phyloP scores from a whole-genome alignment of 2,888 invertebrate species.

The Gastrophysa polygoni region DNA sequence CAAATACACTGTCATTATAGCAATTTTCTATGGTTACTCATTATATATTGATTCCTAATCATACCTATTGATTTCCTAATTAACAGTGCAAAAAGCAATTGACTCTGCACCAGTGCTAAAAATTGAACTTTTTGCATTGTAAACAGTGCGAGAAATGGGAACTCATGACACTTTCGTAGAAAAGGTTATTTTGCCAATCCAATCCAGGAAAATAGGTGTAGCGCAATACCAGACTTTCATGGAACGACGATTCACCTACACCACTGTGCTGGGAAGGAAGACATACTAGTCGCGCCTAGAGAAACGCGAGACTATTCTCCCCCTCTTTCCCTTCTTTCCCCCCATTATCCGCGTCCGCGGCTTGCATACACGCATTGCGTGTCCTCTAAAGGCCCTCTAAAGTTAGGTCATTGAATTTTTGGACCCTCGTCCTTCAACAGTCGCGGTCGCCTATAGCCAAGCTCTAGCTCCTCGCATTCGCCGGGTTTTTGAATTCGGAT shows the following conservation, averaged over 20 bases:
- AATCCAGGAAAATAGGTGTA: no score
- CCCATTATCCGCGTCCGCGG: conserved; percentile 30
- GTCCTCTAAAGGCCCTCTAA: conserved; percentile 61
- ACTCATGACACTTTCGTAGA: no score
- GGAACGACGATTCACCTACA: neutral
- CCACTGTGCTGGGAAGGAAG: conserved; percentile 5
- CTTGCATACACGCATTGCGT: conserved; percentile 54
- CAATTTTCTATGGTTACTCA: no score
- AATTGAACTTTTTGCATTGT: no score
- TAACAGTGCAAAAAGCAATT: no score
- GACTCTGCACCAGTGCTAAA: no score
- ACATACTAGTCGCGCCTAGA: conserved; percentile 32
- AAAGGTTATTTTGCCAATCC: no score
- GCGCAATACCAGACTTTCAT: no score
- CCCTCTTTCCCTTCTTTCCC: conserved; percentile 17
- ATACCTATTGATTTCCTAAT: no score
- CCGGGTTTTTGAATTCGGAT: conserved; percentile 26
- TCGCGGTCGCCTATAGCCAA: conserved; percentile 47
- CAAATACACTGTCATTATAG: no score
- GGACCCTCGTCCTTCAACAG: conserved; percentile 59
- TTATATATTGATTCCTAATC: no score
- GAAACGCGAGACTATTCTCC: conserved; percentile 12
- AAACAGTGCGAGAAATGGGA: no score
- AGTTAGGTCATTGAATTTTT: conserved; percentile 61
- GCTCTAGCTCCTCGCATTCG: conserved; percentile 46